A percentile compares a stretch with the other conserved stretches of the same genome.
phyloP scores from a whole-genome alignment of 2,888 invertebrate genomes.

The Pristionchus exspectatus region DNA sequence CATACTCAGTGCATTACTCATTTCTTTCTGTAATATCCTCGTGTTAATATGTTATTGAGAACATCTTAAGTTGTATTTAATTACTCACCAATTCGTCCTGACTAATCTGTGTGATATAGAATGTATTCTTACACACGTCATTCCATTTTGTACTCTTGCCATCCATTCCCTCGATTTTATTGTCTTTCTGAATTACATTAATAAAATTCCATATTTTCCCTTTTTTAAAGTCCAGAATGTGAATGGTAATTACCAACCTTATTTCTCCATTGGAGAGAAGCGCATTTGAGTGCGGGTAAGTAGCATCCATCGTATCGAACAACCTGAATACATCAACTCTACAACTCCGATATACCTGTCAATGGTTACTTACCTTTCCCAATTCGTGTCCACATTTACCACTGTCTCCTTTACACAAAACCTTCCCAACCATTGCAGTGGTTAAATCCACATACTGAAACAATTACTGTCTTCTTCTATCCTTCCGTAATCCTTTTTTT shows the following conservation, averaged over 20 bases:
- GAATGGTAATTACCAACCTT: neutral
- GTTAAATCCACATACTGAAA: slow-evolving; percentile 2
- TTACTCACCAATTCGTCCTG: slow-evolving; percentile 13
- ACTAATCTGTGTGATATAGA: slow-evolving; percentile 4
- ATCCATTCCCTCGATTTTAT: neutral
- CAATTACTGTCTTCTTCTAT: neutral
- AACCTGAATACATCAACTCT: neutral
- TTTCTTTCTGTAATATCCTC: neutral
- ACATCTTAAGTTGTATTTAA: neutral
- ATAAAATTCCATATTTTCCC: neutral
- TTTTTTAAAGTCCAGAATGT: neutral
- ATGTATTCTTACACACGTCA: neutral
- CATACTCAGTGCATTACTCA: slow-evolving; percentile 11
- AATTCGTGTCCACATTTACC: slow-evolving; percentile 31
- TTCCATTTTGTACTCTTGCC: slow-evolving; percentile 5
- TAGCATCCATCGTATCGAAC: slow-evolving; percentile 25
- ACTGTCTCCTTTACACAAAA: neutral
- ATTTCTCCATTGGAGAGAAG: neutral
- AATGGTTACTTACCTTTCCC: slow-evolving; percentile 15
- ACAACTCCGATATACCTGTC: neutral
- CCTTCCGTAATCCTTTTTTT: neutral
- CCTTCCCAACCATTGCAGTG: slow-evolving; percentile 30
- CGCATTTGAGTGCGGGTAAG: slow-evolving; percentile 10
- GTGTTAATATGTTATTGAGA: neutral
- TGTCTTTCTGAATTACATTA: neutral